phyloP scores from a whole-genome alignment of 2,888 invertebrate genomes.

The Nematopogon swammerdamellus region DNA sequence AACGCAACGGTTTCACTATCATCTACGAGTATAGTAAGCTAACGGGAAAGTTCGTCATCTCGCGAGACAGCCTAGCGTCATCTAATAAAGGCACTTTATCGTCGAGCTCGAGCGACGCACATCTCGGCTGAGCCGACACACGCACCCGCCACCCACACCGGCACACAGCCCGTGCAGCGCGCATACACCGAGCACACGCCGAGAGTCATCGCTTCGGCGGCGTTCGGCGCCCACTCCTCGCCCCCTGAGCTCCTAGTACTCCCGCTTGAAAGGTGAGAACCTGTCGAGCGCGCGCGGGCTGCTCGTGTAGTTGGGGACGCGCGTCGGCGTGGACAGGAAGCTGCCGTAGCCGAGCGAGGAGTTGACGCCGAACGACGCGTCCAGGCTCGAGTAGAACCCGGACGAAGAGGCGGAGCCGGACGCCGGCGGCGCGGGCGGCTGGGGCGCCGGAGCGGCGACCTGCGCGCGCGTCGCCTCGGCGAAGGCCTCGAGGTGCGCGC shows the following conservation, averaged over 20 bases:
- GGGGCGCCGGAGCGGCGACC: constrained; percentile 33
- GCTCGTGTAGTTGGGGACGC: constrained; percentile 41
- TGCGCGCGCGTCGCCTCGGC: constrained; percentile 38
- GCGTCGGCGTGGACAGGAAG: constrained; percentile 38
- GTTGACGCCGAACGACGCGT: constrained; percentile 46
- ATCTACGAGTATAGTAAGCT: background rate
- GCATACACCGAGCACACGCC: background rate
- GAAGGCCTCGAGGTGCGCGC: constrained; percentile 47
- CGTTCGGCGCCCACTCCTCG: background rate
- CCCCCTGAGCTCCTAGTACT: too few species aligned
- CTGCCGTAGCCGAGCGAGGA: constrained; percentile 46
- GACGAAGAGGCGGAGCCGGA: constrained; percentile 48
- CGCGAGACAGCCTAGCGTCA: background rate
- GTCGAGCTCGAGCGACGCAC: background rate
- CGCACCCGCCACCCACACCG: background rate
- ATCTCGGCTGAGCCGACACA: background rate
- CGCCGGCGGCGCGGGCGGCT: constrained; percentile 22
- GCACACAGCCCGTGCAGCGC: background rate
- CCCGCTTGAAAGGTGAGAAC: constrained; percentile 32
- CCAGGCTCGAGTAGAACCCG: constrained; percentile 50
- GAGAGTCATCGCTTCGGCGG: background rate
- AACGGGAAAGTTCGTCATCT: background rate
- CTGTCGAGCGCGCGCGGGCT: constrained; percentile 39
- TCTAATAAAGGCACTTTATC: background rate
- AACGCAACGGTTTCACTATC: constrained; percentile 14